Evolutionary conservation across 2,888 invertebrate species (phyloP), one percentile per base, ranked within the genome.

Genomic region (Trisateles emortualis): DNA sequence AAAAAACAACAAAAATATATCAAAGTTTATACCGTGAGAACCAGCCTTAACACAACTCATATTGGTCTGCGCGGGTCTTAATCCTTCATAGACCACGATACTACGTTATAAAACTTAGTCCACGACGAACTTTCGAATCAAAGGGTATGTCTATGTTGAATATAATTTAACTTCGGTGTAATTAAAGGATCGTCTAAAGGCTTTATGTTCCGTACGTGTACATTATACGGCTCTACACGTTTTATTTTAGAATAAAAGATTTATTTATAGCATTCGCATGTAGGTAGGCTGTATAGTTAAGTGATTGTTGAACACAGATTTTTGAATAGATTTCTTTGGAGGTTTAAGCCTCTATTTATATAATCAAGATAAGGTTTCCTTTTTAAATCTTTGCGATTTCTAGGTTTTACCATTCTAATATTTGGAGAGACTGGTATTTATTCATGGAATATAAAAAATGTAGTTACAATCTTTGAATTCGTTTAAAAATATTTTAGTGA

Each of bases 21-120:
- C n/a, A n/a, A n/a, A 11, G 1, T 43, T 43, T 14, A n/a, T 11
- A 4, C 3, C 11, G 1, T 29, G 36, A 36, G 26, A 35, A 5
- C 46, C n/a, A 17, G 8, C 17, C 46, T 13, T 46, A 3, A 19
- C 2, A 19, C 2, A 19, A 51, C 66, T 83, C 78, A 72, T 55
- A 55, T 32, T 50, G 45, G 73, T 83, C 24, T 22, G 16, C n/a
- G 11, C 13, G 11, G 8, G 33, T 8, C 14, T 33, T 40, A 82
- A 86, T 84, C 82, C 78, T 79, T 86, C 82, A 82, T 79, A 77
- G 76, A 70, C 64, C 68, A 66, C 57, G 63, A 60, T 50, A 36
- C 53, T 58, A 50, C 65, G 39, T 66, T 50, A 58, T 67, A 68
- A 59, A 65, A 65, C 60, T 61, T 58, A 64, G 62, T 72, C 77